A percentile compares a stretch with the other conserved stretches of the same genome.
Conservation (phyloP, 1,140 invertebrate species). For the Batillaria attramentaria region DNA sequence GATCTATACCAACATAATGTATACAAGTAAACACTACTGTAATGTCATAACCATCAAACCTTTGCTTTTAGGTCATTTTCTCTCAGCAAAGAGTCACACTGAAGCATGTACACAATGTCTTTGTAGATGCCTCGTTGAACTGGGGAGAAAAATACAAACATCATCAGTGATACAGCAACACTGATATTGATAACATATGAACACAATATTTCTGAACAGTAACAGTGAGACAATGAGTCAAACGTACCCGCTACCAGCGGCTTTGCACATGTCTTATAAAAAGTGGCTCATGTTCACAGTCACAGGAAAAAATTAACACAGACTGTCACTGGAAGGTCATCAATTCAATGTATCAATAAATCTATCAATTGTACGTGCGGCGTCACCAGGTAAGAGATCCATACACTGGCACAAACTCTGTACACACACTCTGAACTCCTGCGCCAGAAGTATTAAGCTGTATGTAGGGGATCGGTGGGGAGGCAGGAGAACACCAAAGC, state of each 20-base stretch:
- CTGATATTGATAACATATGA: neutral
- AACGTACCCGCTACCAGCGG: neutral
- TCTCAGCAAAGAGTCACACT: conserved; percentile 58
- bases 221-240: neutral
- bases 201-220: neutral
- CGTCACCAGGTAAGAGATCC: neutral
- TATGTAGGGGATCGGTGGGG: neutral
- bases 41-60: conserved; percentile 52
- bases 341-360: too few species aligned
- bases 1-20: neutral
- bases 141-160: conserved; percentile 39
- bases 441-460: neutral
- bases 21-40: neutral
- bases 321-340: too few species aligned
- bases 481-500: neutral
- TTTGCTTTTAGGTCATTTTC: conserved; percentile 56
- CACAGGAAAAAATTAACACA: neutral
- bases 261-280: neutral
- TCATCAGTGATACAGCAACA: neutral
- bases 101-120: conserved; percentile 68
- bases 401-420: neutral
- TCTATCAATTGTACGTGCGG: neutral
- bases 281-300: neutral
- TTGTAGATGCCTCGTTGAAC: conserved; percentile 70
- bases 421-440: neutral